Evolutionary conservation across 2,797 vertebrate genomes (phyloP), one percentile per base, ranked within the genome.

Genomic region (Buphagus erythrorhynchus): DNA sequence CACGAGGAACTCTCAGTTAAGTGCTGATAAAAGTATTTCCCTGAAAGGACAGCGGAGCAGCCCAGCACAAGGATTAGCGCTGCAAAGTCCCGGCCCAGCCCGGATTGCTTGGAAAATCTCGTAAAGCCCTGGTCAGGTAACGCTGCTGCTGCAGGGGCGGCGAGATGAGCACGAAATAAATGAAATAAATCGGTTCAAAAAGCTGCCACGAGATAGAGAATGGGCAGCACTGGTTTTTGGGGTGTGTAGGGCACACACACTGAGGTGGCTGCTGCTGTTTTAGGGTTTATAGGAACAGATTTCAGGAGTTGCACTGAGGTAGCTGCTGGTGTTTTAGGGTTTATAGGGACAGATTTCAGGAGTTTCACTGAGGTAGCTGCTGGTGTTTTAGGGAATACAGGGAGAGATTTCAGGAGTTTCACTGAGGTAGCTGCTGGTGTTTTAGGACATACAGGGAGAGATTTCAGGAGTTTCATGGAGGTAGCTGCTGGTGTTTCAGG

Each of bases 1-100:
- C 52, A 19, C 29, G 11, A 61, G 65, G 63, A 93, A 82, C 84
- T 75, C 76, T 63, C 43, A 21, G 8, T 66, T 19, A 85, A 67
- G 57, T 61, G 78, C 67, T 86, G 84, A 57, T 88, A 87, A 52
- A 96, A 96, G 86, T 85, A 24, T 79, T 95, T 72, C 87, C 86
- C 69, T 31, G 93, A 48, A 66, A 88, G 72, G 87, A 49, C 76
- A 59, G 89, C 52, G 61, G 63, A 43, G 29, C 73, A 63, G 92
- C 54, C 74, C 76, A 26, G 90, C 48, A 51, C 90, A 6, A 19
- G 91, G 92, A 95, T 96, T 92, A 94, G 45, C 11, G 55, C 92
- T 59, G 88, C 66, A 29, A 88, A 84, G 71, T 86, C 67, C 88
- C 2, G 26, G 75, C 76, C 94, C 72, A 38, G 86, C 58, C 75